Conservation (phyloP, 1,140 invertebrate species). For the Sinonovacula constricta region DNA sequence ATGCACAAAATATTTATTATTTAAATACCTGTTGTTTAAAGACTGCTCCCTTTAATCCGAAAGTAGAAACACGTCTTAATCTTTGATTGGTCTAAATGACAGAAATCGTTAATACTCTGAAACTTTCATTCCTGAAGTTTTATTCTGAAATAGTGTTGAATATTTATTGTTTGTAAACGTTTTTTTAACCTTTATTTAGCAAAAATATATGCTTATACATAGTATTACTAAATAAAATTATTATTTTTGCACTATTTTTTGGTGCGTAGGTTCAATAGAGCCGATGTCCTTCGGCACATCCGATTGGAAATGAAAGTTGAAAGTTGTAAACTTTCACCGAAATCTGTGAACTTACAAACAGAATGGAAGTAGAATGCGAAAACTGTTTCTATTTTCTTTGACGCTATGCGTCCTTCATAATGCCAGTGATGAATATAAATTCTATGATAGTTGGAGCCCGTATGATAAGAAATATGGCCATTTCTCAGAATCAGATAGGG, state of each 20-base stretch:
- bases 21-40: neutral
- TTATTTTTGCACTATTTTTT: neutral
- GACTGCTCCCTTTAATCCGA: neutral
- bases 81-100: too few relatives aligned
- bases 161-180: neutral
- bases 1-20: neutral
- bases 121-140: neutral
- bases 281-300: slow-evolving; percentile 48
- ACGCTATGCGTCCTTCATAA: slow-evolving; percentile 23
- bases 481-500: slow-evolving; percentile 75
- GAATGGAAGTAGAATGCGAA: slow-evolving; percentile 43
- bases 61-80: too few relatives aligned
- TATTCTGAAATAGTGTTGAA: neutral
- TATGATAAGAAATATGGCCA: slow-evolving; percentile 79
- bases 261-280: neutral
- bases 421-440: slow-evolving; percentile 52
- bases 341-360: neutral
- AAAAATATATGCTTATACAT: neutral
- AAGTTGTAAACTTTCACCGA: slow-evolving; percentile 19
- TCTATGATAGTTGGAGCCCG: slow-evolving; percentile 75
- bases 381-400: slow-evolving; percentile 9
- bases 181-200: neutral
- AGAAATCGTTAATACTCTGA: neutral
- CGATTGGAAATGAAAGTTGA: slow-evolving; percentile 14
- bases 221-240: neutral